Evolutionary conservation across 2,113 vertebrate species (phyloP).

Genomic region (Gymnobelideus leadbeateri): DNA sequence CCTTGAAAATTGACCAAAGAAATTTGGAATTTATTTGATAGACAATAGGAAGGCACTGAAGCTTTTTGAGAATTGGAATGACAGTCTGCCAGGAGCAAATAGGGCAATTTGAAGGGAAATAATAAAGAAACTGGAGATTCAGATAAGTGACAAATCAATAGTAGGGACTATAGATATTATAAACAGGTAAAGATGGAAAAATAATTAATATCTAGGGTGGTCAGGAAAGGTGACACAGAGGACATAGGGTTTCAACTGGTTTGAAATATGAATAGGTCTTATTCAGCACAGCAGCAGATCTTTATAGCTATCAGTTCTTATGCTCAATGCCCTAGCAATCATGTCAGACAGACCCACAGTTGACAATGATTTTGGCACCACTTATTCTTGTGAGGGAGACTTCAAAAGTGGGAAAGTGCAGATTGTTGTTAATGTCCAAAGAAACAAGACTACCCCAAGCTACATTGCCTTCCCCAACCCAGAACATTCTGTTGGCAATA

Average conservation of each 20-base stretch:
- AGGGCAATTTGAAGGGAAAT: not conserved
- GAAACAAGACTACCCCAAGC: too few species aligned
- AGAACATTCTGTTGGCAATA: too few species aligned
- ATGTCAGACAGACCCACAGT: too few species aligned
- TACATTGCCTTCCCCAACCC: too few species aligned
- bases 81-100: not conserved
- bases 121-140: not conserved
- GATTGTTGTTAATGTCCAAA: too few species aligned
- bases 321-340: too few species aligned
- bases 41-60: not conserved
- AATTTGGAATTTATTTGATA: not conserved
- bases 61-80: not conserved
- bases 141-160: not conserved
- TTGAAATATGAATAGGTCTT: too few species aligned
- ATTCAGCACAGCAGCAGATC: not conserved
- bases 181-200: not conserved
- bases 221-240: not conserved
- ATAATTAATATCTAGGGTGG: not conserved
- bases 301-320: not conserved
- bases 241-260: not conserved
- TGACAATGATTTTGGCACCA: too few species aligned
- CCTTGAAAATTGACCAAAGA: not conserved
- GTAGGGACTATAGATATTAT: not conserved
- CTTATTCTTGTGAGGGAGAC: too few species aligned
- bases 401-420: too few species aligned